These are phyloP conservation scores for Sandelia bainsii DNA, from an alignment of 2,797 vertebrate genomes.

Conservation along the genomic window DNA sequence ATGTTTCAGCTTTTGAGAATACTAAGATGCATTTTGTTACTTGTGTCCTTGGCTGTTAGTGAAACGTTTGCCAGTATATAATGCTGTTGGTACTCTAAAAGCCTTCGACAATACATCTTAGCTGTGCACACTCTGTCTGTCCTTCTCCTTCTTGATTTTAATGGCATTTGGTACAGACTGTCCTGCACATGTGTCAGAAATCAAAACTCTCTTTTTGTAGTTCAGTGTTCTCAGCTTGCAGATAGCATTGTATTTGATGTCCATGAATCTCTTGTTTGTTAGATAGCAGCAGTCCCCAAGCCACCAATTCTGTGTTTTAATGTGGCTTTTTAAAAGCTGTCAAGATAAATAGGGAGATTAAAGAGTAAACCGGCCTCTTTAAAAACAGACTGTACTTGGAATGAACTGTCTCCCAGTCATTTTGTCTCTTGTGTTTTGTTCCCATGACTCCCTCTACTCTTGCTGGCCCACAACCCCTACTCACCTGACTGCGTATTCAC, in stretches of 20 bases:
- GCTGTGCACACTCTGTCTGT: conserved; percentile 4
- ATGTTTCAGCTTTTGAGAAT: conserved; percentile 7
- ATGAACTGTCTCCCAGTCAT: conserved; percentile 52
- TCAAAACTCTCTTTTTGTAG: conserved; percentile 29
- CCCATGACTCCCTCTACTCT: conserved; percentile 53
- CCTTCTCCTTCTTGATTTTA: too few species aligned
- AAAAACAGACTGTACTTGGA: conserved; percentile 48
- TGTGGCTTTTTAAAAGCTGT: conserved; percentile 48
- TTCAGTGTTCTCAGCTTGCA: conserved; percentile 38
- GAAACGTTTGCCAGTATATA: conserved; percentile 20
- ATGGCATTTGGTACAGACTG: too few species aligned
- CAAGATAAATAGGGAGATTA: conserved; percentile 70
- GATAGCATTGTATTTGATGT: conserved; percentile 34
- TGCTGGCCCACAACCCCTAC: conserved; percentile 30
- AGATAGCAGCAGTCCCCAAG: conserved; percentile 50
- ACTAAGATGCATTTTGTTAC: background rate
- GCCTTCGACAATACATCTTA: conserved; percentile 21
- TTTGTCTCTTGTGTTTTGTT: conserved; percentile 62
- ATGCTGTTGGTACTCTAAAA: conserved; percentile 1
- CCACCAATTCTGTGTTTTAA: conserved; percentile 60
- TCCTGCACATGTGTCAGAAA: conserved; percentile 15
- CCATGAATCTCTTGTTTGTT: conserved; percentile 56
- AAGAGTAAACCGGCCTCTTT: conserved; percentile 63
- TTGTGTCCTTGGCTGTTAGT: conserved; percentile 1
- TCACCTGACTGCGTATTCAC: conserved; percentile 47